Base-by-base conservation (phyloP, 2,888 invertebrate genomes). In the Linnaemya tessellans region DNA sequence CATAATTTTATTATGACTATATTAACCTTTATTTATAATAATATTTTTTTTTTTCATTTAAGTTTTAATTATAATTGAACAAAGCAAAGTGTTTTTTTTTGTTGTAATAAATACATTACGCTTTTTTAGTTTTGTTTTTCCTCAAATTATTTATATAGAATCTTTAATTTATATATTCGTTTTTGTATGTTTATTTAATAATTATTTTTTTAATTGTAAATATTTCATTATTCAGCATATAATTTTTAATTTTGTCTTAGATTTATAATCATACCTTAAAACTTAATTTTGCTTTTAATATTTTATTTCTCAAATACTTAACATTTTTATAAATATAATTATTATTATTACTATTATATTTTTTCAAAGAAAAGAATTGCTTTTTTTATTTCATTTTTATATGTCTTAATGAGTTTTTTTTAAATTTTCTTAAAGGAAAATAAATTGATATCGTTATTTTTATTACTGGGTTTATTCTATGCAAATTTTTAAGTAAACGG, bases 311-410 rank as follows among this genome's bases (percentile, higher is more conserved):
- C 20, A 71, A 85, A 74, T 80, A 77, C 74, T 83, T 79, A 62
- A 78, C 73, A 74, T 75, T 73, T 81, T 82, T 46, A 62, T 64
- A 25, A 46, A 73, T 41, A 38, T 74, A 71, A 74, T 43, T 58
- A 74, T 54, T 22, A 54, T 62, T 35, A 71, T 8, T 60, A 35
- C 10, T 54, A 11, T 62, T 85, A 86, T 87, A 87, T 87, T 90
- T 89, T n/a, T 88, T 88, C 81, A 71, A 80, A 79, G 89, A 87
- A 90, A 90, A 90, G 88, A 90, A 90, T 90, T 90, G 90, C 90
- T 90, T 90, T 88, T 75, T 64, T 75, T 65, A 73, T 85, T 84
- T 82, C 80, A 84, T 35, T 56, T 86, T 86, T 86, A 81, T 81
- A 84, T 85, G 86, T 86, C 86, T 75, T 71, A 73, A 67, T 25